Evolutionary conservation across 2,888 invertebrate genomes (phyloP).

Genomic region (Erebia ligea): DNA sequence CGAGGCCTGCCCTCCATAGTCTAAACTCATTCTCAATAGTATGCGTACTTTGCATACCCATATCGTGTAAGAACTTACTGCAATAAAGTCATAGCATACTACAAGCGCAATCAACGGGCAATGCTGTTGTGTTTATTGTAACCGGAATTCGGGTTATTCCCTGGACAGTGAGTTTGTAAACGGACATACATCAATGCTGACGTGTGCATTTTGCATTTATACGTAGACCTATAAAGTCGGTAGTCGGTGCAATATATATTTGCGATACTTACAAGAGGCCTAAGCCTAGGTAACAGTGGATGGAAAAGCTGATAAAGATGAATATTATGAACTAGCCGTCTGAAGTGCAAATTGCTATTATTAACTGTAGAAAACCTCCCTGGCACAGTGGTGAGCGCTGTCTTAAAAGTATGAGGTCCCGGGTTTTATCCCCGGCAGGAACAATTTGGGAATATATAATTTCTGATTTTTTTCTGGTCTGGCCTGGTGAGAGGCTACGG

Average conservation of each 20-base stretch:
- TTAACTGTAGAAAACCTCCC: too few species aligned
- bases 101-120: slow-evolving; percentile 12
- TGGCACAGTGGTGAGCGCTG: too few species aligned
- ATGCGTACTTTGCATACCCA: neutral
- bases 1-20: neutral
- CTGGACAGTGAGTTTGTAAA: slow-evolving; percentile 13
- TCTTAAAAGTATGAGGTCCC: too few species aligned
- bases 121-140: slow-evolving; percentile 14
- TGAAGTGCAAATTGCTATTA: neutral
- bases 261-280: too few species aligned
- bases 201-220: slow-evolving; percentile 5
- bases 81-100: slow-evolving; percentile 15
- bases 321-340: neutral
- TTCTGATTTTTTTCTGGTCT: too few species aligned
- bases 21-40: neutral
- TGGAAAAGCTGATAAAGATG: neutral
- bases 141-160: slow-evolving; percentile 20
- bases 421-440: too few species aligned
- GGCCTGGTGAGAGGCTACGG: too few species aligned
- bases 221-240: neutral
- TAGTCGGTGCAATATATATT: neutral
- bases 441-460: too few species aligned
- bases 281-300: neutral
- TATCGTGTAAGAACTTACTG: neutral
- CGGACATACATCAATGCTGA: slow-evolving; percentile 10